A percentile compares a stretch with the other conserved stretches of the same genome.
Conservation (phyloP, 2,888 invertebrate species). For the Plebejus anna region DNA sequence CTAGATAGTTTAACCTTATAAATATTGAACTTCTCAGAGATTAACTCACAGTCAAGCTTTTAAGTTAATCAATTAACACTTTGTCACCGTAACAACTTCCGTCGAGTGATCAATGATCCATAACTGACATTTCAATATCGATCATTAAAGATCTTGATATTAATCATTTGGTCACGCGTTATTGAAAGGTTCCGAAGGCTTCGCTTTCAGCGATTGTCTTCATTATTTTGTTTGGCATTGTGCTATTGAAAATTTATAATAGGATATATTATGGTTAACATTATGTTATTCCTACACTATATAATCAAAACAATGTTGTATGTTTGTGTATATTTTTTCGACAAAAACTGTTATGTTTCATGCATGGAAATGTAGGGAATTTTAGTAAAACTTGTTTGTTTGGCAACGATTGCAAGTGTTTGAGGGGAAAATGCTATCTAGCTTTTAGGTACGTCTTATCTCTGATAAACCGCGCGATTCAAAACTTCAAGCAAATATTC, state of each 20-base stretch:
- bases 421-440: no score
- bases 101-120: slow-evolving; percentile 3
- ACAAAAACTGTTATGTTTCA: no score
- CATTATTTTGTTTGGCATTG: slow-evolving; percentile 10
- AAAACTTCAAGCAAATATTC: no score
- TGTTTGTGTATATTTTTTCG: no score
- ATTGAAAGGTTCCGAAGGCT: slow-evolving; percentile 9
- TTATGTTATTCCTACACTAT: background rate
- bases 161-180: slow-evolving; percentile 3
- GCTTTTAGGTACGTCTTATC: no score
- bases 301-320: no score
- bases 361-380: no score
- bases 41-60: background rate
- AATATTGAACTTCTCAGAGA: background rate
- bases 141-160: slow-evolving; percentile 1
- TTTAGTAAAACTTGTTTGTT: no score
- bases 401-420: no score
- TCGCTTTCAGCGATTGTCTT: slow-evolving; percentile 4
- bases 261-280: background rate
- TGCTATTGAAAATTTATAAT: slow-evolving; percentile 5
- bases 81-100: slow-evolving; percentile 8
- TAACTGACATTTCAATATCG: slow-evolving; percentile 13
- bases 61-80: slow-evolving; percentile 16
- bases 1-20: background rate
- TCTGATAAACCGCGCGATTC: no score